A percentile compares a stretch with the other conserved stretches of the same genome.
Evolutionary conservation across 2,888 invertebrate genomes (phyloP).

Genomic region (Tinea semifulvella): DNA sequence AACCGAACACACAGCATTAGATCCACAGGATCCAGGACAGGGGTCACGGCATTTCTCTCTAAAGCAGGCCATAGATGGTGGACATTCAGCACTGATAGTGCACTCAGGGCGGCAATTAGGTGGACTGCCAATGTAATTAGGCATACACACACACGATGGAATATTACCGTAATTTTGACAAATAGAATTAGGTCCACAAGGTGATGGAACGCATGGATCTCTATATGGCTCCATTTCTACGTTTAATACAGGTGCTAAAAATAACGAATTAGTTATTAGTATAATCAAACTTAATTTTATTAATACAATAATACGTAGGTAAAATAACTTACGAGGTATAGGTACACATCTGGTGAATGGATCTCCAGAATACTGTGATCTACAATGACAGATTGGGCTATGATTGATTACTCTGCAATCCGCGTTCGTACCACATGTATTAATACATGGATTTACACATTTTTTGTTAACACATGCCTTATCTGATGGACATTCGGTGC

Average conservation of each 20-base stretch:
- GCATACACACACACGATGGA: conserved; percentile 71
- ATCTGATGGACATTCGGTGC: conserved; percentile 77
- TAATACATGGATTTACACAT: conserved; percentile 79
- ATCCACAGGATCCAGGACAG: conserved; percentile 75
- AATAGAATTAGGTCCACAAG: conserved; percentile 76
- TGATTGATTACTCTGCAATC: conserved; percentile 81
- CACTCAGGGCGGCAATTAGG: conserved; percentile 77
- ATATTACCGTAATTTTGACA: conserved; percentile 67
- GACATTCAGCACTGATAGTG: conserved; percentile 75
- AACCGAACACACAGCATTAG: conserved; percentile 69
- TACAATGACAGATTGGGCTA: conserved; percentile 81
- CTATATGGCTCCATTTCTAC: conserved; percentile 53
- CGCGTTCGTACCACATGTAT: conserved; percentile 73
- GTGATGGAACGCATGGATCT: conserved; percentile 69
- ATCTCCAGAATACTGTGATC: conserved; percentile 72
- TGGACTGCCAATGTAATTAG: conserved; percentile 69
- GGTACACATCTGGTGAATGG: conserved; percentile 69
- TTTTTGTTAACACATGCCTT: conserved; percentile 80
- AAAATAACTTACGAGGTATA: conserved; percentile 55
- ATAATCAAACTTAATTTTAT: not conserved
- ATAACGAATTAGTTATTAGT: not conserved
- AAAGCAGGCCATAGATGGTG: conserved; percentile 72
- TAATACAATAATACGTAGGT: not conserved
- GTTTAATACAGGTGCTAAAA: conserved; percentile 49
- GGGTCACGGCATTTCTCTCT: conserved; percentile 77